phyloP scores from a whole-genome alignment of 2,888 invertebrate genomes.

The Amblyteles armatorius region DNA sequence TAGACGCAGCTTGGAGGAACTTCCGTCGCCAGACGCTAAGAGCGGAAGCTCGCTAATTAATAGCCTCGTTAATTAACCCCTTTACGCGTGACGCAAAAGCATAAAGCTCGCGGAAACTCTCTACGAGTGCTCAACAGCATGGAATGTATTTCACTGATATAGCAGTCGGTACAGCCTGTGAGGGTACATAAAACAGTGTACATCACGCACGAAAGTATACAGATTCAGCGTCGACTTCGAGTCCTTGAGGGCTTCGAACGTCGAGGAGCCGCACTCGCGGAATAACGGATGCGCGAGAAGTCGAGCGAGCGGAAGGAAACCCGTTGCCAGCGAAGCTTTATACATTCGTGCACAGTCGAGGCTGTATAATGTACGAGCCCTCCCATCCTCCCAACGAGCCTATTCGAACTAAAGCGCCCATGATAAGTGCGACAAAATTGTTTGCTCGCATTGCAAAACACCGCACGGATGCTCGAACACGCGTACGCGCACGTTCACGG shows the following conservation, averaged over 20 bases:
- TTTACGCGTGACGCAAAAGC: conserved; percentile 30
- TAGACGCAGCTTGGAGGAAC: background rate
- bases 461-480: conserved; percentile 55
- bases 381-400: background rate
- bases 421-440: conserved; percentile 65
- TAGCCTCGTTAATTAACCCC: conserved; percentile 61
- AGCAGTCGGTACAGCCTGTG: background rate
- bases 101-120: conserved; percentile 49
- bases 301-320: conserved; percentile 53
- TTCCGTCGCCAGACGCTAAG: conserved; percentile 1
- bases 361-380: background rate
- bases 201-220: background rate
- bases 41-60: conserved; percentile 48
- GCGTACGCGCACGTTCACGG: conserved; percentile 42
- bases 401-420: conserved; percentile 16
- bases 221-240: conserved; percentile 15
- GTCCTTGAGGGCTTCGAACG: conserved; percentile 31
- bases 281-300: conserved; percentile 52
- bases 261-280: conserved; percentile 37
- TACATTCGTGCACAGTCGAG: background rate
- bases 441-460: conserved; percentile 62
- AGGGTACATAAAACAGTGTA: conserved; percentile 7
- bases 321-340: background rate
- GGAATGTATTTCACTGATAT: conserved; percentile 24
- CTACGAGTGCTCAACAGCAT: conserved; percentile 17